A percentile compares a stretch with the other conserved stretches of the same genome.
phyloP scores from a whole-genome alignment of 1,140 invertebrate genomes.

The Pseudomyrmex concolor region DNA sequence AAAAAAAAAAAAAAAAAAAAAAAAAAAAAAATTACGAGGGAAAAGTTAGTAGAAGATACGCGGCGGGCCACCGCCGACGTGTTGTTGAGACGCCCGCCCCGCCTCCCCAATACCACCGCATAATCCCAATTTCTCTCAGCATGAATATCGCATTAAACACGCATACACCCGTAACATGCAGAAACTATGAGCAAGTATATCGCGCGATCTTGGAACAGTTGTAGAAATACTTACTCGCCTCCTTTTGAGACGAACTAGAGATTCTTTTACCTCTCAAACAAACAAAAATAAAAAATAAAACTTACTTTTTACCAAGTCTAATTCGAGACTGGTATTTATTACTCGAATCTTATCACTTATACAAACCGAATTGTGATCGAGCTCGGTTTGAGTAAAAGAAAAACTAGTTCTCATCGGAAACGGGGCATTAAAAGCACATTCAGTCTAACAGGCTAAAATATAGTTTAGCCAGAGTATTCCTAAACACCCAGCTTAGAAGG shows the following conservation, averaged over 20 bases:
- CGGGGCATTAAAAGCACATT: constrained; percentile 23
- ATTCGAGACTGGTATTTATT: not conserved
- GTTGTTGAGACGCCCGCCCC: constrained; percentile 81
- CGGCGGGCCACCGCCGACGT: constrained; percentile 77
- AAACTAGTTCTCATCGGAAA: constrained; percentile 8
- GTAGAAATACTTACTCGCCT: constrained; percentile 46
- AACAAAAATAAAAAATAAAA: too few species aligned
- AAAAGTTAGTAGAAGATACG: constrained; percentile 59
- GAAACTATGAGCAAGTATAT: constrained; percentile 19
- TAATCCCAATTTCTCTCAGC: constrained; percentile 43
- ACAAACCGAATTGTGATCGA: not conserved
- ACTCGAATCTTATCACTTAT: not conserved
- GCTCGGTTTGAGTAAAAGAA: constrained; percentile 30
- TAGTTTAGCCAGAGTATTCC: constrained; percentile 33
- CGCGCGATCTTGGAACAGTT: constrained; percentile 45
- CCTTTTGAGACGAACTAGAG: constrained; percentile 28
- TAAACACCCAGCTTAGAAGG: constrained; percentile 60
- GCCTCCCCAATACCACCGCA: constrained; percentile 45
- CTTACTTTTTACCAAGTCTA: not conserved
- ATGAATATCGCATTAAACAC: constrained; percentile 57
- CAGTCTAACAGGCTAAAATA: constrained; percentile 42
- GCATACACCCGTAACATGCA: constrained; percentile 50
- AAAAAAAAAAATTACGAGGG: constrained; percentile 67
- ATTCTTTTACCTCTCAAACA: not conserved
- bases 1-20: constrained; percentile 31